Evolutionary conservation across 2,888 invertebrate genomes (phyloP), one percentile per base, ranked within the genome.

Genomic region (Agrochola lota): DNA sequence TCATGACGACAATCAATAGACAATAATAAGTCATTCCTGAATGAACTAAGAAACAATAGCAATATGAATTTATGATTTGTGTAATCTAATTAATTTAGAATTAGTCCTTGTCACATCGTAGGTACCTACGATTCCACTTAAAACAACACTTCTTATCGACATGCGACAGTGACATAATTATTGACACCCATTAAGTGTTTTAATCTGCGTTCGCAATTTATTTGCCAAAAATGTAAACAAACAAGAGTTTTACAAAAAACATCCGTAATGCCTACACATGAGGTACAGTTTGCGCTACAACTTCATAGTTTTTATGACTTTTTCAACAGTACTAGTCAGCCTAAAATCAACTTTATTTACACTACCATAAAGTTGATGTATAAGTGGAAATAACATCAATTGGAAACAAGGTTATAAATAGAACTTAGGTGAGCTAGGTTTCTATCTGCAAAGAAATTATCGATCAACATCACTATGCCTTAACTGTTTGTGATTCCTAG

Each of bases 61-160:
- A 30, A 5, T 12, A 78, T 17, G 5, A 49, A 52, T 66, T 9
- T 12, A 52, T 59, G 23, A 62, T 23, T 73, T 23, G 23, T 59
- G 57, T 26, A 26, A 30, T 57, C 7, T 77, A 2, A 75, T 76
- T 55, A 23, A 55, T 49, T 77, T 20, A 15, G 9, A 76, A 66
- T 66, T 30, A 23, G 23, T 66, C 78, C 30, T 60, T 78, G 49
- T 62, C 20, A 46, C 17, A 8, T 30, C 30, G 23, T 55, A 30
- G 3, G 70, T 70, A 57, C 20, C n/a, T 17, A 15, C 7, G 20
- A 63, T 64, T 78, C 23, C 40, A 62, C 12, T 59, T 40, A 40
- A 35, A 76, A 59, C 23, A 67, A 78, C 59, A 57, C 17, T 26
- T 66, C 35, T 30, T 60, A 80, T n/a, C n/a, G n/a, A 43, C 11